Conservation (phyloP, 2,888 invertebrate species). For the Spicauda simplicius region DNA sequence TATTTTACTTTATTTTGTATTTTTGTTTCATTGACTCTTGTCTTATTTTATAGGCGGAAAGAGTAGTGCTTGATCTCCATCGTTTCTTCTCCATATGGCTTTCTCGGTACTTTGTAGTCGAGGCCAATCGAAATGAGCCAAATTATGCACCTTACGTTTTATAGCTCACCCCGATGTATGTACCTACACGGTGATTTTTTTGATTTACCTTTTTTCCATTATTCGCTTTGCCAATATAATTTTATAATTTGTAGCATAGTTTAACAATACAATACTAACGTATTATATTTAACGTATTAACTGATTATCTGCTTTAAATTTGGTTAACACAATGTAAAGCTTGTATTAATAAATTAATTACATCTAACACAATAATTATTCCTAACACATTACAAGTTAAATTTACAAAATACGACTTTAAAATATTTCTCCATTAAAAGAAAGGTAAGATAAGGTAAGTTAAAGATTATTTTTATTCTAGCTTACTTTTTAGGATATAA, state of each 20-base stretch:
- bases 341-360: neutral
- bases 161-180: slow-evolving; percentile 73
- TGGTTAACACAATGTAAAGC: neutral
- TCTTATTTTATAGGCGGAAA: slow-evolving; percentile 89
- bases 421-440: no score
- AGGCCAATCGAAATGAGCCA: slow-evolving; percentile 65
- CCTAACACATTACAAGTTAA: neutral
- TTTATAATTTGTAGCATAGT: neutral
- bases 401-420: neutral
- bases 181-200: slow-evolving; percentile 58
- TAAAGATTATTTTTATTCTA: no score
- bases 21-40: slow-evolving; percentile 55
- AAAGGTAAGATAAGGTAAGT: no score
- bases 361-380: neutral
- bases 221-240: slow-evolving; percentile 44
- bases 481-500: no score
- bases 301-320: neutral
- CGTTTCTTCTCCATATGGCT: slow-evolving; percentile 91
- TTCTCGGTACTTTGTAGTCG: slow-evolving; percentile 75
- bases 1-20: slow-evolving; percentile 46
- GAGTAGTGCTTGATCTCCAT: slow-evolving; percentile 90
- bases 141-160: slow-evolving; percentile 72
- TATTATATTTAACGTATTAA: neutral
- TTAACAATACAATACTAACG: neutral
- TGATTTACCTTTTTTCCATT: slow-evolving; percentile 57